A percentile compares a stretch with the other conserved stretches of the same genome.
Conservation (phyloP, 2,888 invertebrate genomes). For the Scrobipalpa costella region DNA sequence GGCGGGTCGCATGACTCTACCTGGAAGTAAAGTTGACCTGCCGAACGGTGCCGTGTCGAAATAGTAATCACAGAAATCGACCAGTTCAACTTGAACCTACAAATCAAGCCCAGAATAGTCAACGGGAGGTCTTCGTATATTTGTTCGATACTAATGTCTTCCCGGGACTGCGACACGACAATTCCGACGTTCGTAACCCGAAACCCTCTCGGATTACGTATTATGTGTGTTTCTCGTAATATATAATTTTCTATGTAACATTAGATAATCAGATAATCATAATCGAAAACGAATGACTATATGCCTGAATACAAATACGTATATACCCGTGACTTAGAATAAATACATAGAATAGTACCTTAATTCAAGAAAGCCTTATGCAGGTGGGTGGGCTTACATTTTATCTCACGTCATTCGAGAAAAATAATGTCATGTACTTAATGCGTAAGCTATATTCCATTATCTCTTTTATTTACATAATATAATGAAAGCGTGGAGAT, state of each 20-base stretch:
- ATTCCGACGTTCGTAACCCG: conserved; percentile 54
- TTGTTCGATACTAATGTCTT: conserved; percentile 68
- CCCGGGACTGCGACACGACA: conserved; percentile 55
- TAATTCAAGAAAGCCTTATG: not conserved
- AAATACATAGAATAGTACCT: no score
- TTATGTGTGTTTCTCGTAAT: not conserved
- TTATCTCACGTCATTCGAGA: conserved; percentile 12
- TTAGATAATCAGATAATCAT: not conserved
- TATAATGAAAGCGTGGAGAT: conserved; percentile 2
- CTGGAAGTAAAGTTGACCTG: conserved; percentile 52
- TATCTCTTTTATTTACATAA: conserved; percentile 6
- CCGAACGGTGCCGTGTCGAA: conserved; percentile 38
- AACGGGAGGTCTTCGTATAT: not conserved
- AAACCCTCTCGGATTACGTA: conserved; percentile 61
- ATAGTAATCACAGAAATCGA: conserved; percentile 38
- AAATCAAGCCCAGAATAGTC: not conserved
- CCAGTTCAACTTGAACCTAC: not conserved
- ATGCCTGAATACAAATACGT: no score
- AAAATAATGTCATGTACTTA: conserved; percentile 17
- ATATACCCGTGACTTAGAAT: no score
- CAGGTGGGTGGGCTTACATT: not conserved
- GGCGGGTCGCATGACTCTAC: conserved; percentile 60
- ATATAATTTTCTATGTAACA: not conserved
- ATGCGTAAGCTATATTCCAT: not conserved
- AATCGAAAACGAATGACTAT: no score